Evolutionary conservation across 2,797 vertebrate species (phyloP).

Genomic region (Enteromius paludinosus): DNA sequence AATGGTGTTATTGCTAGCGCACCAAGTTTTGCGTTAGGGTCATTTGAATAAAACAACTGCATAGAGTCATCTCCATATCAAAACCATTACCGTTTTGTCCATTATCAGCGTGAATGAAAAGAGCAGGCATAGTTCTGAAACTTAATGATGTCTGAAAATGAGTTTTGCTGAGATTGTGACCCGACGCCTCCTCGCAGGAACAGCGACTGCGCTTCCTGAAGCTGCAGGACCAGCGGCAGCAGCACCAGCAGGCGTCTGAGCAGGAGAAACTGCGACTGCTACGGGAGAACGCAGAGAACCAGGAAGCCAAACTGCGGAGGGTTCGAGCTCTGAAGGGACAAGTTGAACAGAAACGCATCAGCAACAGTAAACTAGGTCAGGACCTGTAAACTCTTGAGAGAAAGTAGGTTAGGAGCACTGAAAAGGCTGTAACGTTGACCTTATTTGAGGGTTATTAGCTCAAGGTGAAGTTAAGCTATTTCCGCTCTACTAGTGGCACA

Average conservation of each 20-base stretch:
- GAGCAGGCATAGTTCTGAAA: background rate
- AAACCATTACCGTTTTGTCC: background rate
- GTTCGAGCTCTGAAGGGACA: conserved; percentile 90
- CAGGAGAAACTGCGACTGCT: conserved; percentile 88
- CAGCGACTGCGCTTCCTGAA: conserved; percentile 92
- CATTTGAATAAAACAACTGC: background rate
- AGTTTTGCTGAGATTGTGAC: background rate
- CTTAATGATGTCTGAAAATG: conserved; percentile 9
- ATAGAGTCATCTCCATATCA: background rate
- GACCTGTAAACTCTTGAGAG: background rate
- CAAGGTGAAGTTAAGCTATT: conserved; percentile 13
- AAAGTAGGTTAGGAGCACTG: background rate
- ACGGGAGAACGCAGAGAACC: conserved; percentile 88
- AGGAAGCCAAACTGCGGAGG: conserved; percentile 91
- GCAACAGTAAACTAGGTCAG: conserved; percentile 91
- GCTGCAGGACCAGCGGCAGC: conserved; percentile 89
- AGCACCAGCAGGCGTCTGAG: conserved; percentile 86
- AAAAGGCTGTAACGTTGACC: background rate
- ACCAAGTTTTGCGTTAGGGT: background rate
- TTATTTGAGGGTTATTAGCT: conserved; percentile 7
- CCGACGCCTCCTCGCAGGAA: conserved; percentile 77
- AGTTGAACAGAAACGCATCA: conserved; percentile 91
- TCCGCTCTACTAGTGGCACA: background rate
- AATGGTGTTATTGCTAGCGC: background rate
- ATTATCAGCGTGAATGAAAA: background rate